Conservation (phyloP, 2,888 invertebrate genomes). For the Torymus texanus region DNA sequence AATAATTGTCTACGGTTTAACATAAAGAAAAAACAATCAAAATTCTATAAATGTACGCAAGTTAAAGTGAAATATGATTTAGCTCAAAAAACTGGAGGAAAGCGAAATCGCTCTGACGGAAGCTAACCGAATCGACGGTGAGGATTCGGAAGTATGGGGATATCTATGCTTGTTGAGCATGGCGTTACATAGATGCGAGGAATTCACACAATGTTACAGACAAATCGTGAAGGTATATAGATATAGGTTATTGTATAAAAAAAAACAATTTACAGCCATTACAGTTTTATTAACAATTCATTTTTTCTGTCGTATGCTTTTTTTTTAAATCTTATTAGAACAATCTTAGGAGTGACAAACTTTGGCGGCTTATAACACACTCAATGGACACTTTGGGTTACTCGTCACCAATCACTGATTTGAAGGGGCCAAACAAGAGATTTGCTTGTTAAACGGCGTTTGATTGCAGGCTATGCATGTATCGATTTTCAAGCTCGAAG, state of each 20-base stretch:
- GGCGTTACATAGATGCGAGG: constrained; percentile 62
- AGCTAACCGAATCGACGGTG: constrained; percentile 65
- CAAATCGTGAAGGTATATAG: constrained; percentile 59
- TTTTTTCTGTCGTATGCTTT: constrained; percentile 48
- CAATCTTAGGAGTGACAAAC: constrained; percentile 65
- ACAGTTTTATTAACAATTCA: constrained; percentile 62
- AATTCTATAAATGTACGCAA: too few species aligned
- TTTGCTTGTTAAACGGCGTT: constrained; percentile 29
- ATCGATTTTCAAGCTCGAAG: not conserved
- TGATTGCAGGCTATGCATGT: constrained; percentile 20
- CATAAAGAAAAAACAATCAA: too few species aligned
- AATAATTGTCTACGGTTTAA: not conserved
- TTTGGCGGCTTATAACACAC: constrained; percentile 66
- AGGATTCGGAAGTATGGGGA: constrained; percentile 65
- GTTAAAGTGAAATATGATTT: not conserved
- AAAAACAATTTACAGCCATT: constrained; percentile 45
- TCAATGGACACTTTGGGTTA: constrained; percentile 64
- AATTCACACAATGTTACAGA: constrained; percentile 67
- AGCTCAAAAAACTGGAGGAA: constrained; percentile 61
- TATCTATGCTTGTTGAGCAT: constrained; percentile 67
- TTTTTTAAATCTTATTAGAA: constrained; percentile 59
- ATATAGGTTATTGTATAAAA: not conserved
- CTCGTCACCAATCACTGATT: constrained; percentile 57
- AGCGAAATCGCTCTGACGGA: constrained; percentile 64
- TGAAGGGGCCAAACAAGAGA: constrained; percentile 38